Evolutionary conservation across 2,888 invertebrate species (phyloP), one percentile per base, ranked within the genome.

Genomic region (Portevinia maculata): DNA sequence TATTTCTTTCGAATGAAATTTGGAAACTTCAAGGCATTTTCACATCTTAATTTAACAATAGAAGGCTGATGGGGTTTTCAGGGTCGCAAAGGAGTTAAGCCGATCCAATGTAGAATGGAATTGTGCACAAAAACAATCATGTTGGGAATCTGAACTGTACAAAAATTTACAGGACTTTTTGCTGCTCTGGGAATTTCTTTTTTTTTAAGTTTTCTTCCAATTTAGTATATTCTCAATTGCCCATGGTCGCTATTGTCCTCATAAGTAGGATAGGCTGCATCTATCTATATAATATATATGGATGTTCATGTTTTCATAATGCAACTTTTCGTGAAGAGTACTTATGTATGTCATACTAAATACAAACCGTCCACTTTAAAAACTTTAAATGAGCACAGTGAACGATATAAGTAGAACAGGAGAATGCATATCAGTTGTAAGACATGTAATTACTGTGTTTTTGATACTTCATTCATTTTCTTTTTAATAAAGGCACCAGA

Each of bases 331-430:
- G 44, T 67, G 59, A 41, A 48, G 37, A 70, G 53, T 24, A 75
- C 59, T 52, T 52, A 44, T 70, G 50, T 60, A 48, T 70, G 41
- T 55, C 41, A 50, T 53, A 62, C 55, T 67, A 37, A 62, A 65
- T 28, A 71, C 11, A 46, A 62, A 24, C 55, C 65, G 46, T 13
- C 70, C 53, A 76, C 78, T 71, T 78, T 11, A 57, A 52, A 67
- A 78, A 78, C 71, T 78, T 83, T 83, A 71, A 78, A 83, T 78
- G 83, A 78, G 71, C 76, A 78, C 53, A 78, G 53, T 34, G 75
- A 71, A 65, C 52, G 44, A 52, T 50, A 60, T 6, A 71, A 76
- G 59, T 81, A 60, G 81, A 65, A 70, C 70, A 71, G 34, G 24
- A 39, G 34, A 59, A 70, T 60, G 59, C 59, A 81, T 65, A 53